Evolutionary conservation across 1,140 invertebrate species (phyloP), one percentile per base, ranked within the genome.

Genomic region (Teleopsis dalmanni): DNA sequence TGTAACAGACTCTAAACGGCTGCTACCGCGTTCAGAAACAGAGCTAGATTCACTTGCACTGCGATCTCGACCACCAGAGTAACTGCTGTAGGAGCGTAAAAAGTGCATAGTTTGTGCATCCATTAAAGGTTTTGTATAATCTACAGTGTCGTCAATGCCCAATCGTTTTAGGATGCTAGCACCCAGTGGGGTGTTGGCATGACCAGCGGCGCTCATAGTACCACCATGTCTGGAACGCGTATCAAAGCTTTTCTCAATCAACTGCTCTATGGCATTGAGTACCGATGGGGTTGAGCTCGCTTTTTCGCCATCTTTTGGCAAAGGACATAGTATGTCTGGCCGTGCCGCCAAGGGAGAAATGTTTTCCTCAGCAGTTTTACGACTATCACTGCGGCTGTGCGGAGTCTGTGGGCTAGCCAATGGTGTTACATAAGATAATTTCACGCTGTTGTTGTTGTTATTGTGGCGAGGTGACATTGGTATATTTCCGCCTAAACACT

Each of bases 171-270:
- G 71, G 56, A 95, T 95, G 65, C 90, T 94, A 8, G 87, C 87
- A 21, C 87, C 87, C 57, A 89, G 82, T 0, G 85, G 87, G 2
- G 86, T 84, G 48, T 79, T 65, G 38, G 33, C 54, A 0, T 53
- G 42, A 2, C 47, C 50, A 6, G 51, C 40, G 22, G 50, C 7
- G 7, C 36, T 6, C 11, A 44, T 48, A 19, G 73, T 75, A 9
- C 76, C 75, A n/a, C 74, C 73, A 71, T 88, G 83, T 41, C 84
- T 76, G 10, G 81, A 78, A 23, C 90, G 77, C 14, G 88, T 89
- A 62, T 95, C 92, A 65, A 98, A 97, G 71, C 92, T 96, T 69
- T 95, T 95, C 65, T 96, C 92, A 65, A 98, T 97, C 49, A 98
- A 77, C 63, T 94, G 94, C 72, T 98, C 93, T 58, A 97, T 91